phyloP scores from a whole-genome alignment of 1,140 invertebrate species.

The Rhizoglyphus robini region DNA sequence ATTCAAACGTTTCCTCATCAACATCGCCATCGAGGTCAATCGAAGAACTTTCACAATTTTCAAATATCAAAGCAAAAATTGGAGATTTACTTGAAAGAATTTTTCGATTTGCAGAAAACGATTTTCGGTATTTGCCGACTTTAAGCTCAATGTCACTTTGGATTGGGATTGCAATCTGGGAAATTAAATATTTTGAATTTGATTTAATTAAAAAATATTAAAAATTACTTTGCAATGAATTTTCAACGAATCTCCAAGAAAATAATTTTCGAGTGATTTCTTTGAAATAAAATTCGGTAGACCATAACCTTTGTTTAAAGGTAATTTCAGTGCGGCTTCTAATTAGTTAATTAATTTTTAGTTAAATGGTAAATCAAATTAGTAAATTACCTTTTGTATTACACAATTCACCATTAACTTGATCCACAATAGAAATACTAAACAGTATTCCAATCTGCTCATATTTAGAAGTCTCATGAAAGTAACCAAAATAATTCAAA shows the following conservation, averaged over 20 bases:
- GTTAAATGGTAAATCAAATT: background rate
- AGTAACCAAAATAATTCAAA: background rate
- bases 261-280: background rate
- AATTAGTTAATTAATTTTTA: background rate
- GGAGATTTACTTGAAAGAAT: background rate
- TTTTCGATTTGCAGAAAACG: background rate
- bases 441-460: background rate
- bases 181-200: too few relatives aligned
- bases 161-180: background rate
- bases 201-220: too few relatives aligned
- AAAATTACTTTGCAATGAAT: background rate
- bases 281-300: background rate
- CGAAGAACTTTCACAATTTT: too few relatives aligned
- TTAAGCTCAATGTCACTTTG: background rate
- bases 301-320: background rate
- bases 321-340: background rate
- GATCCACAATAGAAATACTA: background rate
- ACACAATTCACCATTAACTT: background rate
- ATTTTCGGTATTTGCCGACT: background rate
- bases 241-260: background rate
- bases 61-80: too few relatives aligned
- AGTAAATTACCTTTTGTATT: background rate
- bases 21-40: too few relatives aligned
- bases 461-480: background rate
- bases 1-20: too few relatives aligned